A percentile compares a stretch with the other conserved stretches of the same genome.
These are phyloP conservation scores for Chrysomallon squamiferum DNA, from an alignment of 1,140 invertebrate genomes.

Conservation along the genomic window DNA sequence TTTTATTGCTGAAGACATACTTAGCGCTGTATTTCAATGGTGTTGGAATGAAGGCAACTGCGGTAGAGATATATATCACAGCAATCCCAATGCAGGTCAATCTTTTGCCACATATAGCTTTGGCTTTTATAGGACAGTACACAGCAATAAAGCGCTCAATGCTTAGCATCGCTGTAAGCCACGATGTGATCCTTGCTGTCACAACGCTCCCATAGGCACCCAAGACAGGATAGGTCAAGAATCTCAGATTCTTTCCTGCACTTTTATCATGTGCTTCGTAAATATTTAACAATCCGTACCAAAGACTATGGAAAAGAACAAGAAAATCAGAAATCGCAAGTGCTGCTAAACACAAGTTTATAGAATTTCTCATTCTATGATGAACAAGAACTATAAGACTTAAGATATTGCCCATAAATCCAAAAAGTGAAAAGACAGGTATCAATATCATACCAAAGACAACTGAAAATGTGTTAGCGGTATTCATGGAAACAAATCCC, in stretches of 20 bases:
- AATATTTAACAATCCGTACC: slow-evolving; percentile 37
- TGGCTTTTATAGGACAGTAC: slow-evolving; percentile 47
- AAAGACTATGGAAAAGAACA: slow-evolving; percentile 41
- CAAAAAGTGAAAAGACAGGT: slow-evolving; percentile 44
- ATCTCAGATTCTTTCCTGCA: slow-evolving; percentile 24
- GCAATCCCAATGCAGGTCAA: slow-evolving; percentile 34
- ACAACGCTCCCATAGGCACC: slow-evolving; percentile 50
- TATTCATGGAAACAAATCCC: no score
- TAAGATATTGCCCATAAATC: slow-evolving; percentile 45
- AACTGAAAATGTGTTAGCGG: no score
- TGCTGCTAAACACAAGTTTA: slow-evolving; percentile 42
- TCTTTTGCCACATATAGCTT: slow-evolving; percentile 37
- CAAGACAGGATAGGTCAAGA: slow-evolving; percentile 38
- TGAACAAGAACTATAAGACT: slow-evolving; percentile 43
- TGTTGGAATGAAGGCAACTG: slow-evolving; percentile 44
- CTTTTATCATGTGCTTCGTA: slow-evolving; percentile 24
- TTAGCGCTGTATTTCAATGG: slow-evolving; percentile 39
- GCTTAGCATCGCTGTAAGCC: slow-evolving; percentile 43
- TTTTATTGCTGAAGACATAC: slow-evolving; percentile 12
- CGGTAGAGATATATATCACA: slow-evolving; percentile 42
- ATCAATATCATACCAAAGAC: no score
- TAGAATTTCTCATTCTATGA: slow-evolving; percentile 42
- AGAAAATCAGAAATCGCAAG: slow-evolving; percentile 47
- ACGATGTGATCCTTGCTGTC: slow-evolving; percentile 46
- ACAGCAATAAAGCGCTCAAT: slow-evolving; percentile 52